These are phyloP conservation scores for Crenichthys baileyi DNA, from an alignment of 2,797 vertebrate species.

Conservation along the genomic window DNA sequence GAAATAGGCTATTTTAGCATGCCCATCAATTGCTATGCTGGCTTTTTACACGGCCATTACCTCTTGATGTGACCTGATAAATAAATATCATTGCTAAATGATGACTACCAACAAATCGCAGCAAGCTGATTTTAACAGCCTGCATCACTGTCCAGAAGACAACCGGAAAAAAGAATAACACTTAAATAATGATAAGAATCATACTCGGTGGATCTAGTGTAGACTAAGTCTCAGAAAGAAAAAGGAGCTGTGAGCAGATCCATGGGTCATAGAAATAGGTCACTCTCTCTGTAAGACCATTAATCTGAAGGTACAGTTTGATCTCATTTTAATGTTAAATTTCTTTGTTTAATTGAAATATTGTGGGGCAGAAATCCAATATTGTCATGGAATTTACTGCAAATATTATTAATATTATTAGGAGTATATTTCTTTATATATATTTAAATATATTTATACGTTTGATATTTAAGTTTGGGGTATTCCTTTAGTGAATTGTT, in stretches of 20 bases:
- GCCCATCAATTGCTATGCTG: background rate
- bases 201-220: background rate
- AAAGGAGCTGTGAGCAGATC: background rate
- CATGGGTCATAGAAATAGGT: background rate
- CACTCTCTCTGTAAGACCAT: background rate
- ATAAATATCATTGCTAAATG: background rate
- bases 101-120: background rate
- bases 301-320: too few species aligned
- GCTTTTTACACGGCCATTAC: background rate
- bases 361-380: too few species aligned
- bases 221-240: background rate
- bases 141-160: background rate
- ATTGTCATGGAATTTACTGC: background rate
- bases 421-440: too few species aligned
- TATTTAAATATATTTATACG: too few species aligned
- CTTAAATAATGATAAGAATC: background rate
- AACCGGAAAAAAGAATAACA: background rate
- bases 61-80: background rate
- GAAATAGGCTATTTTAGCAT: constrained; percentile 29
- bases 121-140: background rate
- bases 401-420: too few species aligned
- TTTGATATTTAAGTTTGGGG: background rate
- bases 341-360: background rate
- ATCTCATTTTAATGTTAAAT: background rate
- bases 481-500: background rate